phyloP scores from a whole-genome alignment of 2,888 invertebrate genomes.

The Cyrtodaria siliqua region DNA sequence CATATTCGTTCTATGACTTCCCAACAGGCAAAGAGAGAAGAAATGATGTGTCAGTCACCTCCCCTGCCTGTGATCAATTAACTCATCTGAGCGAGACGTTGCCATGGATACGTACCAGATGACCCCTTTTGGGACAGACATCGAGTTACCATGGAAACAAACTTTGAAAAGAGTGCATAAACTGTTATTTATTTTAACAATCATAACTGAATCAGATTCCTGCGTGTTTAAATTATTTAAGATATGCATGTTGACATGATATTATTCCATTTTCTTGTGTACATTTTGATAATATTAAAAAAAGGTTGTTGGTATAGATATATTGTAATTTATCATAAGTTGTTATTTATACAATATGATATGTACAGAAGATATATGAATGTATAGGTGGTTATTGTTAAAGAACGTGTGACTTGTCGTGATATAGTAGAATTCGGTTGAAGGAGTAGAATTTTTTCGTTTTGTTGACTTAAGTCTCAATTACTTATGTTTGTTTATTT shows the following conservation, averaged over 20 bases:
- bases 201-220: conserved; percentile 13
- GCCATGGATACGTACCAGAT: conserved; percentile 4
- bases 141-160: conserved; percentile 26
- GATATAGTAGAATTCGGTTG: neutral
- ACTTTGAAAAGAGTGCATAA: conserved; percentile 13
- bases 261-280: conserved; percentile 14
- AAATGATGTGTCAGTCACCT: conserved; percentile 59
- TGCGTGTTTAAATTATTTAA: conserved; percentile 27
- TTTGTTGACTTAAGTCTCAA: too few species aligned
- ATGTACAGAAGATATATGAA: neutral
- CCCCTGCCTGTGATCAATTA: conserved; percentile 49
- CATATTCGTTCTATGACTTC: neutral
- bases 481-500: too few species aligned
- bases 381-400: conserved; percentile 5
- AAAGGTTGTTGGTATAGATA: too few species aligned
- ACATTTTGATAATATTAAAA: neutral
- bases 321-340: too few species aligned
- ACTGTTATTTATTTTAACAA: conserved; percentile 35
- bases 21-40: conserved; percentile 63
- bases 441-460: too few species aligned
- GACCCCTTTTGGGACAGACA: too few species aligned
- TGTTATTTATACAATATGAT: too few species aligned
- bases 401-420: neutral
- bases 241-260: conserved; percentile 28
- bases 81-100: conserved; percentile 17